Percentiles rank a stretch among this genome's conserved stretches.
These are phyloP conservation scores for Misgurnus mizolepis DNA, from an alignment of 2,113 vertebrate genomes.

Conservation along the genomic window DNA sequence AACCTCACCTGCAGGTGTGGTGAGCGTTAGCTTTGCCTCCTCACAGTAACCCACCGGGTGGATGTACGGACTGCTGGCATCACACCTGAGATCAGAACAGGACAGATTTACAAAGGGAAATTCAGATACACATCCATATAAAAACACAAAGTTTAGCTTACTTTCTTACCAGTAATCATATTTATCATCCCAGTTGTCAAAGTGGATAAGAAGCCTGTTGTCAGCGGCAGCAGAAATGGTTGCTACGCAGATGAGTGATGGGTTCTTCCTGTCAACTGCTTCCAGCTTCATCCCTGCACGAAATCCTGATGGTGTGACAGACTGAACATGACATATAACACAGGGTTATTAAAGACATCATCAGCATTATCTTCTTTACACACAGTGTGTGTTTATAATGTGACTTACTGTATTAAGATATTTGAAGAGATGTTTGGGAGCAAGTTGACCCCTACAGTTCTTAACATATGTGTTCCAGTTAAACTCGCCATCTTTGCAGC, in stretches of 20 bases:
- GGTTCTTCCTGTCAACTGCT: constrained; percentile 88
- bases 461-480: constrained; percentile 89
- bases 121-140: not conserved
- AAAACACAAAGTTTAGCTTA: not conserved
- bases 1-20: constrained; percentile 84
- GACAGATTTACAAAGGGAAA: not conserved
- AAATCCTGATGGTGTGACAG: constrained; percentile 86
- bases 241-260: constrained; percentile 81
- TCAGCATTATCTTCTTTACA: not conserved
- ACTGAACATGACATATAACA: constrained; percentile 63
- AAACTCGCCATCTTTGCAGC: constrained; percentile 88
- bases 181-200: constrained; percentile 88
- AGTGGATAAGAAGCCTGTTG: constrained; percentile 86
- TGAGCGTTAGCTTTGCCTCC: constrained; percentile 79
- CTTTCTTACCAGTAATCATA: constrained; percentile 86
- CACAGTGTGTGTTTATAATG: not conserved
- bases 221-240: constrained; percentile 83
- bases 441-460: constrained; percentile 85
- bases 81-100: constrained; percentile 77
- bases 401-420: constrained; percentile 82
- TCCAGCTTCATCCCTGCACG: constrained; percentile 91
- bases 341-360: not conserved
- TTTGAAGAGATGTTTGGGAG: constrained; percentile 88
- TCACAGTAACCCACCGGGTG: constrained; percentile 88
- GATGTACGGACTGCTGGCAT: constrained; percentile 89